Evolutionary conservation across 2,888 invertebrate species (phyloP), one percentile per base, ranked within the genome.

Genomic region (Orchesellides sinensis): DNA sequence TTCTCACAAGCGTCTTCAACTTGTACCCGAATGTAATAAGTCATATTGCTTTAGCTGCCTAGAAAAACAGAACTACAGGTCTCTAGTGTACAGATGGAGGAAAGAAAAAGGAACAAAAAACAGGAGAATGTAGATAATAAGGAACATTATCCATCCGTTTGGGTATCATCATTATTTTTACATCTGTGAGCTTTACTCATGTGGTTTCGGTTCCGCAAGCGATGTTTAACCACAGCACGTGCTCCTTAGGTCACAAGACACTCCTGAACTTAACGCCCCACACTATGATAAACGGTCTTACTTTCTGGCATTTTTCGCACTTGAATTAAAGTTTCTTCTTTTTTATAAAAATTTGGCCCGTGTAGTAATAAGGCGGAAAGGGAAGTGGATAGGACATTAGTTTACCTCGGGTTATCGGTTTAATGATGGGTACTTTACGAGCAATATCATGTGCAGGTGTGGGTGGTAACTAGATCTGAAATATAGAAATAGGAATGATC

Each of bases 231-330:
- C 81, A n/a, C n/a, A n/a, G 86, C 86, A 86, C 86, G 86, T 86
- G 86, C 84, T 83, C 72, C 47, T 47, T 6, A 83, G 81, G 83
- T 81, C 83, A 68, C 70, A 73, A 84, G 85, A 84, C 75, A 84
- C 79, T 85, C 82, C 83, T 77, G 80, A 74, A 83, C 75, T 80
- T 86, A 75, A 86, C 85, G 83, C 85, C 86, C 82, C 59, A 56
- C 61, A 35, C 56, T 32, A 84, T 85, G 84, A 86, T 83, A 69
- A 84, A 85, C 85, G 85, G 78, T 59, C 10, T 59, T 21, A 8
- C 27, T 63, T 65, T 54, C 17, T 45, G 49, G n/a, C 47, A 32
- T 63, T 65, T n/a, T 66, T 66, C 35, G 73, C 73, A 61, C 47
- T 63, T 49, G 35, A n/a, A n/a, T n/a, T n/a, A n/a, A 14, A 35